These are phyloP conservation scores for Lateolabrax maculatus DNA, from an alignment of 2,797 vertebrate genomes.

Conservation along the genomic window DNA sequence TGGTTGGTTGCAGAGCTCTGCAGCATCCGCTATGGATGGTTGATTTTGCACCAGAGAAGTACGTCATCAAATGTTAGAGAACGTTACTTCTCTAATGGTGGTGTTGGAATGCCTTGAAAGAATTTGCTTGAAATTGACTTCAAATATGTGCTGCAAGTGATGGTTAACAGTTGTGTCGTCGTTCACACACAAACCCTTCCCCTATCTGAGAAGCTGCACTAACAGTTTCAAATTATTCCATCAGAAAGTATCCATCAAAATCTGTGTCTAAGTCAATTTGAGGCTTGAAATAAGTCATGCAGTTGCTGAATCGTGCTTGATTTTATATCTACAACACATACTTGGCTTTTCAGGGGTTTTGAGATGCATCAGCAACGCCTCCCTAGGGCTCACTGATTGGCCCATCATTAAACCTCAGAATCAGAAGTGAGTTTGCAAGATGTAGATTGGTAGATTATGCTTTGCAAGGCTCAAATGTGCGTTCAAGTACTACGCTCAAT, in stretches of 20 bases:
- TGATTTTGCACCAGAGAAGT: background rate
- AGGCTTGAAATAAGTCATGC: background rate
- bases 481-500: background rate
- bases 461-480: background rate
- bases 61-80: background rate
- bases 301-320: constrained; percentile 1
- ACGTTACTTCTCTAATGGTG: too few relatives aligned
- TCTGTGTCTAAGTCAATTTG: background rate
- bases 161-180: background rate
- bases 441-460: background rate
- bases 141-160: background rate
- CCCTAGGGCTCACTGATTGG: background rate
- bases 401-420: background rate
- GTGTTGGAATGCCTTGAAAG: background rate
- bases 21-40: background rate
- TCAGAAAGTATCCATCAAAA: background rate
- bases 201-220: background rate
- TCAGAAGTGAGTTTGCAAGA: background rate
- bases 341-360: background rate
- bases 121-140: background rate
- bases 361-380: background rate
- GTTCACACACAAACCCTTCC: background rate
- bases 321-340: background rate
- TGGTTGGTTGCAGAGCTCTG: background rate
- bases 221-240: background rate